A percentile compares a stretch with the other conserved stretches of the same genome.
phyloP scores from a whole-genome alignment of 1,140 invertebrate genomes.

The Brachionus angularis region DNA sequence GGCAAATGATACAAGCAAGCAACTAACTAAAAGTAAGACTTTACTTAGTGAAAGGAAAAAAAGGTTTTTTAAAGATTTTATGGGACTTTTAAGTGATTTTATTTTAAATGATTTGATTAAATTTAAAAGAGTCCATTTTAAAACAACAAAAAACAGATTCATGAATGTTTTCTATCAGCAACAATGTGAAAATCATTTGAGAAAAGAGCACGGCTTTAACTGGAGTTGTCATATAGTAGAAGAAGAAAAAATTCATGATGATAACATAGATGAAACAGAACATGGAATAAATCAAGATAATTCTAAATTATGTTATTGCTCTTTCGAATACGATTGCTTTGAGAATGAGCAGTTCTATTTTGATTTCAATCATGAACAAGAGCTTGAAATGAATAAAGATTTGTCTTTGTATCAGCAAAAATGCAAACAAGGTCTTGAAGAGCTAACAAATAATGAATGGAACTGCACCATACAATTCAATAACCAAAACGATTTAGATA shows the following conservation, averaged over 20 bases:
- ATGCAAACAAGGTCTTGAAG: constrained; percentile 1
- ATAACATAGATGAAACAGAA: background rate
- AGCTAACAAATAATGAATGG: background rate
- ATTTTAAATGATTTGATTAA: background rate
- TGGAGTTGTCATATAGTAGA: constrained; percentile 3
- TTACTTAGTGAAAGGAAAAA: background rate
- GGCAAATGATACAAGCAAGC: background rate
- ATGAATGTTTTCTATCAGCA: background rate
- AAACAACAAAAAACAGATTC: background rate
- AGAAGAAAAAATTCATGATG: no score
- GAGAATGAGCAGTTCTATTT: constrained; percentile 34
- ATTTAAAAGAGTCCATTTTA: constrained; percentile 2
- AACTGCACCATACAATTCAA: constrained; percentile 9
- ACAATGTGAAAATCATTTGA: background rate
- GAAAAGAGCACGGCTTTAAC: background rate
- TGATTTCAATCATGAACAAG: constrained; percentile 8
- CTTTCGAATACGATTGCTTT: constrained; percentile 2
- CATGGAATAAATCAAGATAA: no score
- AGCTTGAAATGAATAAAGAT: background rate
- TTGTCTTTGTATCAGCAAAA: constrained; percentile 26
- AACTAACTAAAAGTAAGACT: background rate
- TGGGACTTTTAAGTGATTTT: background rate
- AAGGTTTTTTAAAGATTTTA: constrained; percentile 5
- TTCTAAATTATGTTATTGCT: constrained; percentile 31
- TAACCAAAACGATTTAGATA: constrained; percentile 12